Base-by-base conservation (phyloP, 2,113 vertebrate genomes). In the Chiloscyllium plagiosum region DNA sequence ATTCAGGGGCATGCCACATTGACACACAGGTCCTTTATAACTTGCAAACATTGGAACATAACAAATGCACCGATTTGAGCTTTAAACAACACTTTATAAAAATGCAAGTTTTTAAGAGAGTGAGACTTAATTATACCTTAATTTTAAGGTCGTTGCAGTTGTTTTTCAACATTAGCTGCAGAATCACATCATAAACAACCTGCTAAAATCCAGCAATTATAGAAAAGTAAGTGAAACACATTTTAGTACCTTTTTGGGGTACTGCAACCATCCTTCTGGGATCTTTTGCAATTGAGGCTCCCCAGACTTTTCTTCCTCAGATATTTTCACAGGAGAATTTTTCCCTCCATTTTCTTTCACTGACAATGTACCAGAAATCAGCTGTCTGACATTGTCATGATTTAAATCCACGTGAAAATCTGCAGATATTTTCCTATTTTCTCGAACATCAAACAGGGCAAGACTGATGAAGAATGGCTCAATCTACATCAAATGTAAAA, bases 401-500 rank as follows among this genome's bases (percentile, higher is more conserved):
- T 99, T 99, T 66, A 99, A 97, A 97, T 99, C 99, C 96, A 99
- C 97, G 0, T 99, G 99, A 95, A 99, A 99, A 97, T 99, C 99
- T 0, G 99, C 99, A 8, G 99, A 99, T 78, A 99, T 98, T 97
- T 99, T 99, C 95, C 98, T 98, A 95, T 97, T 97, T 83, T 99
- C 98, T 96, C 98, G 98, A 96, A 98, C 96, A 50, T 99, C 99
- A 96, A 99, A 98, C 96, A 99, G 97, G 0, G 99, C 98, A 97
- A 99, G 96, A 0, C 98, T 98, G 96, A 99, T 97, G 68, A 99
- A 99, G 97, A 99, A 99, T 17, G 99, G 99, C 96, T 99, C 99
- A 92, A 99, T 98, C 99, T 99, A 96, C 0, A 94, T 95, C 37
- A 95, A 0, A 83, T 83, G 26, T 26, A 96, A 96, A 94, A 96